phyloP scores from a whole-genome alignment of 2,888 invertebrate species.

The Machimus rusticus region DNA sequence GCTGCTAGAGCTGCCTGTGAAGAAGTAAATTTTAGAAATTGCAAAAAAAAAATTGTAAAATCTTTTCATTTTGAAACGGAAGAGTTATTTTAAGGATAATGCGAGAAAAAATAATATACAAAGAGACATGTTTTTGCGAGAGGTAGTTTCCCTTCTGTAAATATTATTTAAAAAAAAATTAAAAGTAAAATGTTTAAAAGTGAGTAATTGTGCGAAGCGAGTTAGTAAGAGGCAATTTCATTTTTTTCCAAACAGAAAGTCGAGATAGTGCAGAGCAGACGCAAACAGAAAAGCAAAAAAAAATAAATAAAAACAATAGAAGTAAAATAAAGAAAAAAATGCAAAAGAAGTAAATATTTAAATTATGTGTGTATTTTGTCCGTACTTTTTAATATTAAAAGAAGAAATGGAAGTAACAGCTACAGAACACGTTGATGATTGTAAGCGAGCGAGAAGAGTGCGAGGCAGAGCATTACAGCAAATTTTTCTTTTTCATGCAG shows the following conservation, averaged over 20 bases:
- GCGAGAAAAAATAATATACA: background rate
- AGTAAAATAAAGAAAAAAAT: background rate
- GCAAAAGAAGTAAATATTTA: constrained; percentile 16
- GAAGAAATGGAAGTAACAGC: background rate
- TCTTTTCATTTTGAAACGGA: background rate
- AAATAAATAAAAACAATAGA: constrained; percentile 10
- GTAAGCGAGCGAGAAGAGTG: background rate
- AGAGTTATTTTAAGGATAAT: background rate
- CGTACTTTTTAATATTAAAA: constrained; percentile 21
- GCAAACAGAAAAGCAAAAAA: background rate
- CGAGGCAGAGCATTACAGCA: background rate
- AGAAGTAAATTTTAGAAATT: constrained; percentile 27
- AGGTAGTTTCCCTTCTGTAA: background rate
- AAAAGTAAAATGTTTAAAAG: background rate
- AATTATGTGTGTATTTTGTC: constrained; percentile 38
- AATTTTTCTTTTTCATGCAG: background rate
- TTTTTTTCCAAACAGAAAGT: background rate
- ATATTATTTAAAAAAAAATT: background rate
- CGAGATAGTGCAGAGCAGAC: background rate
- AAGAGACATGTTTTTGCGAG: background rate
- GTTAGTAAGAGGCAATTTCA: background rate
- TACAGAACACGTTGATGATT: background rate
- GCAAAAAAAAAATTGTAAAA: constrained; percentile 15
- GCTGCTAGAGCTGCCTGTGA: background rate
- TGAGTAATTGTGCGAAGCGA: background rate